A percentile compares a stretch with the other conserved stretches of the same genome.
Evolutionary conservation across 2,797 vertebrate genomes (phyloP).

Genomic region (Phaenicophaeus curvirostris): DNA sequence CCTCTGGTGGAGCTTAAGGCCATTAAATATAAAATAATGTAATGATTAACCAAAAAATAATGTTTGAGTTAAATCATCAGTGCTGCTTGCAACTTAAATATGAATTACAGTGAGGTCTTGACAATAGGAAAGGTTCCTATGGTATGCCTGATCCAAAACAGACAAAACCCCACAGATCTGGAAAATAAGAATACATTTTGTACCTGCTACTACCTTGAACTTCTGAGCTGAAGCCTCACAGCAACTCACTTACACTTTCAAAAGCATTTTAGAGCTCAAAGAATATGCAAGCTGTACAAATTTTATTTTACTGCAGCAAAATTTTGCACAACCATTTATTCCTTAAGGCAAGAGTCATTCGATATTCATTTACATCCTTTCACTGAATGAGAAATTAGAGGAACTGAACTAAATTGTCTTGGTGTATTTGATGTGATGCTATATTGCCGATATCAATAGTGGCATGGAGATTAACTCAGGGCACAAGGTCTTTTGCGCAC

Average conservation of each 20-base stretch:
- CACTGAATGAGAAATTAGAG: not conserved
- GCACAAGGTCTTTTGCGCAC: not conserved
- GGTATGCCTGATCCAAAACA: not conserved
- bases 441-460: not conserved
- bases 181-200: not conserved
- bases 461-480: not conserved
- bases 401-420: not conserved
- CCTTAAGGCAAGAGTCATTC: not conserved
- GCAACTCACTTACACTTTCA: not conserved
- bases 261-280: not conserved
- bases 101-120: not conserved
- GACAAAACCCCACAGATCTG: not conserved
- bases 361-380: not conserved
- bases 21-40: not conserved
- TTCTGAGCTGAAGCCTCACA: not conserved
- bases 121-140: not conserved
- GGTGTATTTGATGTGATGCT: not conserved
- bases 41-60: not conserved
- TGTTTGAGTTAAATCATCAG: not conserved
- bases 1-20: too few species aligned
- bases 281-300: not conserved
- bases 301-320: not conserved
- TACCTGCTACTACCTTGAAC: accelerated
- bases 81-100: not conserved
- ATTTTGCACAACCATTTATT: not conserved